Evolutionary conservation across 2,888 invertebrate species (phyloP).

Genomic region (Diachrysia chrysitis): DNA sequence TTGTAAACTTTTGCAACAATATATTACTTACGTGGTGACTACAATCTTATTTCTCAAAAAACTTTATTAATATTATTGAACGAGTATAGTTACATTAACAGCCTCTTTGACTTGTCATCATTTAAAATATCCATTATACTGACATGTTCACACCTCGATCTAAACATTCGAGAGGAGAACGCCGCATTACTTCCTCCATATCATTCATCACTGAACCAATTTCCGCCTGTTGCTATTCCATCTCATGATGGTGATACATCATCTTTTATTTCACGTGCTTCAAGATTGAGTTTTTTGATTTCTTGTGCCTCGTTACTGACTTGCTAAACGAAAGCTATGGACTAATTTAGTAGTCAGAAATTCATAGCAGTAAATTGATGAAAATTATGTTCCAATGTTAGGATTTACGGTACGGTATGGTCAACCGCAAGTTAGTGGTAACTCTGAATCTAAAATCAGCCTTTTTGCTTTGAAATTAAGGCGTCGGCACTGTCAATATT

Average conservation of each 20-base stretch:
- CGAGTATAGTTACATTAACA: neutral
- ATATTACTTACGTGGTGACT: no score
- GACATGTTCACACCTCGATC: conserved; percentile 10
- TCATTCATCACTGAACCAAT: conserved; percentile 62
- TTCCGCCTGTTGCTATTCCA: conserved; percentile 61
- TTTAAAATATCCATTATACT: conserved; percentile 33
- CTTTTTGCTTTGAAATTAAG: neutral
- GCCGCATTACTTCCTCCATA: conserved; percentile 56
- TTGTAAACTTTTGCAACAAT: no score
- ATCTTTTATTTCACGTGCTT: conserved; percentile 51
- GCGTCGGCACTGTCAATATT: neutral
- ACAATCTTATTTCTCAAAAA: no score
- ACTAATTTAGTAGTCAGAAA: neutral
- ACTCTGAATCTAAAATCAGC: neutral
- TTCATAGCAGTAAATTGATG: neutral
- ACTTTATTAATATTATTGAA: no score
- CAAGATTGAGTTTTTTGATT: conserved; percentile 43
- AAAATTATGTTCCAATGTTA: no score
- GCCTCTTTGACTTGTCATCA: conserved; percentile 11
- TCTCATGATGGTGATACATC: conserved; percentile 58
- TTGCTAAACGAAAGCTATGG: neutral
- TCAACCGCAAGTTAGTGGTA: neutral
- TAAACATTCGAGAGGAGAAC: conserved; percentile 26
- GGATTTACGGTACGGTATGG: neutral
- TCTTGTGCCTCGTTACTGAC: conserved; percentile 45